Percentiles rank a stretch among this genome's conserved stretches.
These are phyloP conservation scores for Thaumatotibia leucotreta DNA, from an alignment of 1,140 invertebrate species.

Conservation along the genomic window DNA sequence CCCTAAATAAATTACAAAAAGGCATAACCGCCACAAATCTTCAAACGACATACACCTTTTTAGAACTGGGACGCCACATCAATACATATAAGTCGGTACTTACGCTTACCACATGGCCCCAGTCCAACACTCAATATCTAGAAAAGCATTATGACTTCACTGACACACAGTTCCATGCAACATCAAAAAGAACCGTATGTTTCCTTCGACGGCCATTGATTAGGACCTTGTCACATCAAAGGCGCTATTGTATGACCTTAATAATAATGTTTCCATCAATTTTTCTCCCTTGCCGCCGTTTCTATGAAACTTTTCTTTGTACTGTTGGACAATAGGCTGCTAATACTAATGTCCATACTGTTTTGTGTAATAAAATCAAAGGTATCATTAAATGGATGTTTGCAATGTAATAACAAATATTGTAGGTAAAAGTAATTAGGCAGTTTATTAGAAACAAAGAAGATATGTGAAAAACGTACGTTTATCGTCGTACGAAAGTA, in stretches of 20 bases:
- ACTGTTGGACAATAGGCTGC: background rate
- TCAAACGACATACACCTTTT: background rate
- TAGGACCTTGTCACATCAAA: conserved; percentile 67
- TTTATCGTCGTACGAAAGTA: too few relatives aligned
- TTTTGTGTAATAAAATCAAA: background rate
- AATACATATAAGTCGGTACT: background rate
- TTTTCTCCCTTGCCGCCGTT: conserved; percentile 31
- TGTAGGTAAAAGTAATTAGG: too few relatives aligned
- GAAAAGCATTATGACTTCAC: conserved; percentile 29
- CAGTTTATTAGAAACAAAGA: too few relatives aligned
- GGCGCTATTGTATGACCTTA: conserved; percentile 53
- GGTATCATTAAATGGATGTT: background rate
- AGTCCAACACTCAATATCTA: conserved; percentile 25
- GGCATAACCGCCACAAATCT: background rate
- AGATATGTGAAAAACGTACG: too few relatives aligned
- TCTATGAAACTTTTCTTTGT: conserved; percentile 14
- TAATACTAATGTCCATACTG: conserved; percentile 7
- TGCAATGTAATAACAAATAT: background rate
- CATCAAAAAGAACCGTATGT: conserved; percentile 51
- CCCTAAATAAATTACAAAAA: too few relatives aligned
- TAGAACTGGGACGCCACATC: background rate
- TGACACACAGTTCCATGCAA: conserved; percentile 24
- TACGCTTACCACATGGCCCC: conserved; percentile 10
- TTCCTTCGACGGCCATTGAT: conserved; percentile 52
- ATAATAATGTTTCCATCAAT: conserved; percentile 52